These are phyloP conservation scores for Temnothorax longispinosus DNA, from an alignment of 1,140 invertebrate genomes.

Conservation along the genomic window DNA sequence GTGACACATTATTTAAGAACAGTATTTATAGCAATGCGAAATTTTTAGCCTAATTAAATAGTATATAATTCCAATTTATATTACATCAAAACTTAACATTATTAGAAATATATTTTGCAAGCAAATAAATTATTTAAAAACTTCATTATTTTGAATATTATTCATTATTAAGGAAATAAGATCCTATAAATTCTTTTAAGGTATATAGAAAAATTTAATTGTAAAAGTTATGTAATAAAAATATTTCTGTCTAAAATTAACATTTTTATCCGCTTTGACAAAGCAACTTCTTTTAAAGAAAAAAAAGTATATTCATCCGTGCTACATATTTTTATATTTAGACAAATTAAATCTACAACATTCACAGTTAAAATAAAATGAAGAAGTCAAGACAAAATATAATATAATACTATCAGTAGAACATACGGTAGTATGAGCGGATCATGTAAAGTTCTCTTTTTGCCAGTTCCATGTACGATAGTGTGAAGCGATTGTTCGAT, in stretches of 20 bases:
- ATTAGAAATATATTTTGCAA: background rate
- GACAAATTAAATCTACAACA: background rate
- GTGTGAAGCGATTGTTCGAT: background rate
- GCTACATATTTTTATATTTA: background rate
- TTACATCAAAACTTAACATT: background rate
- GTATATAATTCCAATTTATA: background rate
- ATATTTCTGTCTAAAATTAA: background rate
- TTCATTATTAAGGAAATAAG: background rate
- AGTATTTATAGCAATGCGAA: background rate
- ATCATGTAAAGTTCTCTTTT: background rate
- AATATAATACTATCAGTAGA: background rate
- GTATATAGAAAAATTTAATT: background rate
- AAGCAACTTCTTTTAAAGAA: background rate
- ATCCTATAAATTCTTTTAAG: background rate
- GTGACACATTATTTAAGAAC: background rate
- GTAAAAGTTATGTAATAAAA: background rate
- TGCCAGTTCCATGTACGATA: background rate
- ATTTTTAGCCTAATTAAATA: background rate
- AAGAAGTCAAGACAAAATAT: background rate
- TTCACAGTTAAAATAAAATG: background rate
- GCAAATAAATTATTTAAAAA: background rate
- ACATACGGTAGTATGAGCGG: background rate
- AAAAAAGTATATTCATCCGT: background rate
- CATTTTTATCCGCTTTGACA: background rate
- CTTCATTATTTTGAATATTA: background rate